Percentiles rank a stretch among this genome's conserved stretches.
phyloP scores from a whole-genome alignment of 2,888 invertebrate genomes.

The Pseudococcus longispinus region DNA sequence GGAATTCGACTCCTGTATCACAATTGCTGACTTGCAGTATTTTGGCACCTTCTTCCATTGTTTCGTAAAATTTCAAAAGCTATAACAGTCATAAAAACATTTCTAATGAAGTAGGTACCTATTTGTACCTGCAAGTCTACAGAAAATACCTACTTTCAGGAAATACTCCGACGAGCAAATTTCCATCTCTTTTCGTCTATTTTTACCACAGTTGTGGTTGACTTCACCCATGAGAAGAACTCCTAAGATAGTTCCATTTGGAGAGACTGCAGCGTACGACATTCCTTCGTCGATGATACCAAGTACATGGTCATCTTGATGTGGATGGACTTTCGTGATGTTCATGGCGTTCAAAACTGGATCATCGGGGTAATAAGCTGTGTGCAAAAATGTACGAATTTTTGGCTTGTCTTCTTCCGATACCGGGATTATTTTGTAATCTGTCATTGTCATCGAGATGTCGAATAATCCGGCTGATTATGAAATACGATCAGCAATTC shows the following conservation, averaged over 20 bases:
- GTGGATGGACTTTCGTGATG: not conserved
- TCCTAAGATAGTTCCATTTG: slow-evolving; percentile 2
- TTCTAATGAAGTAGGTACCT: no score
- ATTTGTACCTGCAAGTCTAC: no score
- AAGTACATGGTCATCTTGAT: not conserved
- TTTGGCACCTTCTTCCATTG: not conserved
- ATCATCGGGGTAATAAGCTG: slow-evolving; percentile 37
- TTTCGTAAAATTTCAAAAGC: slow-evolving; percentile 41
- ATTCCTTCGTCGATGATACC: slow-evolving; percentile 12
- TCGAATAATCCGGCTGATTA: no score
- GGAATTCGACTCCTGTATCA: slow-evolving; percentile 37
- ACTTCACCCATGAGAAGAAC: slow-evolving; percentile 36
- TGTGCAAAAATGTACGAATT: not conserved
- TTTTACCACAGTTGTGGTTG: not conserved
- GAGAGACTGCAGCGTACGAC: not conserved
- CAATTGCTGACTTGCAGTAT: not conserved
- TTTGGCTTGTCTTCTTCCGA: not conserved
- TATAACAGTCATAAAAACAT: not conserved
- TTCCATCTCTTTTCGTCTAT: slow-evolving; percentile 24
- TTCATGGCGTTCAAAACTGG: slow-evolving; percentile 34
- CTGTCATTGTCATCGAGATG: not conserved
- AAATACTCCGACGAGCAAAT: not conserved
- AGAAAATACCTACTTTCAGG: not conserved
- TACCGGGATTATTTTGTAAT: not conserved
- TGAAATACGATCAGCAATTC: no score